Base-by-base conservation (phyloP, 1,140 invertebrate genomes). In the Arion vulgaris region DNA sequence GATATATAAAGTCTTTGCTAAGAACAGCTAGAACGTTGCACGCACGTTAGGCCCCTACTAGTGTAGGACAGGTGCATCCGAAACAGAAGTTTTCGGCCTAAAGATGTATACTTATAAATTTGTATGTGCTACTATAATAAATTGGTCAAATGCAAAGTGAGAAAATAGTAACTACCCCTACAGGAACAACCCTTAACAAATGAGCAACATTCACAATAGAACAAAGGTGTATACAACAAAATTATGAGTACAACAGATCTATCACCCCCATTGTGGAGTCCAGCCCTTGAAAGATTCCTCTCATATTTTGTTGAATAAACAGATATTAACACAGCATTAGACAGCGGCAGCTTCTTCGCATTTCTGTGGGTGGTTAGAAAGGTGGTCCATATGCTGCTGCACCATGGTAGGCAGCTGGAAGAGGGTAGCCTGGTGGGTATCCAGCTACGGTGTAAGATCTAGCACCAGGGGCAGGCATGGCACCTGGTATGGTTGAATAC, bases 381-480 rank as follows among this genome's bases (percentile, higher is more conserved):
- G 76, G 76, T 41, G 76, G 76, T 1, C 76, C 76, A 68, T 7
- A 78, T 39, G 76, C 57, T 38, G 76, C 36, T 66, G 76, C 76
- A 19, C 76, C 76, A 68, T 78, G 76, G 28, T 78, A 78, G 73
- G 38, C 73, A 23, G 76, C 34, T 4, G 76, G 76, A 19, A 66
- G 57, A 26, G 76, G 76, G 57, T 78, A 78, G 32, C 76, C 76
- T 28, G 76, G 76, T 15, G 76, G 76, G 45, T 78, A 78, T 4
- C 49, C 76, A 66, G 76, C 57, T 34, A 78, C 38, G 45, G 76
- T 51, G 57, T 62, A 78, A 39, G 76, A 49, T 66, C 76, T 57
- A 28, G 53, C 76, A 78, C 32, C 57, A 23, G 32, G 53, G 57
- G 76, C 53, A 13, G 76, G 76, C 1, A 78, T 41, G 36, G 51